A percentile compares a stretch with the other conserved stretches of the same genome.
Conservation (phyloP, 2,888 invertebrate genomes). For the Limnephilus rhombicus region DNA sequence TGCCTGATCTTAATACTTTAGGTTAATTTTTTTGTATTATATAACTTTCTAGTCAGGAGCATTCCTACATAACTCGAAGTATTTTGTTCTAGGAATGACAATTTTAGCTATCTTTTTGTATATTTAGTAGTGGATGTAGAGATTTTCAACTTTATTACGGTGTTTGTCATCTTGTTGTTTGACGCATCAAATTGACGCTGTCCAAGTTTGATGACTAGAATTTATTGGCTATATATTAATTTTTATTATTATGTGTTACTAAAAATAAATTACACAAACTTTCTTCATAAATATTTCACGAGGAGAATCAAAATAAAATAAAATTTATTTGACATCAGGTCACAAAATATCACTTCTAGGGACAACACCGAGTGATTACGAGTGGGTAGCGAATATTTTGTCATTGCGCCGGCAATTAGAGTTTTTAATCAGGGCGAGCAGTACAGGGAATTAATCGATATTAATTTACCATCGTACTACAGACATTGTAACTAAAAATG, state of each 20-base stretch:
- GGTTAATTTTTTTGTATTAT: conserved; percentile 19
- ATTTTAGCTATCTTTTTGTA: conserved; percentile 41
- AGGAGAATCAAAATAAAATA: background rate
- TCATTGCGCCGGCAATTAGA: no score
- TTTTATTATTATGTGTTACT: background rate
- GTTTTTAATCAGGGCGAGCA: no score
- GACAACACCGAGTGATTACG: background rate
- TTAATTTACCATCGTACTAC: no score
- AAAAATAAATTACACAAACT: background rate
- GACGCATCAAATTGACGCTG: background rate
- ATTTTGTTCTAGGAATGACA: conserved; percentile 36
- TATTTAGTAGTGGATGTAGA: background rate
- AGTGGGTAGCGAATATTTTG: no score
- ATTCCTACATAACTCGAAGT: conserved; percentile 45
- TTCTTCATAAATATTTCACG: background rate
- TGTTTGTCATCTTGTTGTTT: background rate
- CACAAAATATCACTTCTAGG: background rate
- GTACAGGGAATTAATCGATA: no score
- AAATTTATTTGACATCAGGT: background rate
- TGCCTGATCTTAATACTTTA: conserved; percentile 5
- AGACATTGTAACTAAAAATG: no score
- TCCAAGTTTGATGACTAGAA: background rate
- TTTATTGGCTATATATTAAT: background rate
- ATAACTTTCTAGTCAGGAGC: conserved; percentile 53
- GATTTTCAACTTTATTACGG: background rate